Evolutionary conservation across 2,113 vertebrate genomes (phyloP), one percentile per base, ranked within the genome.

Genomic region (Amazona vittata): DNA sequence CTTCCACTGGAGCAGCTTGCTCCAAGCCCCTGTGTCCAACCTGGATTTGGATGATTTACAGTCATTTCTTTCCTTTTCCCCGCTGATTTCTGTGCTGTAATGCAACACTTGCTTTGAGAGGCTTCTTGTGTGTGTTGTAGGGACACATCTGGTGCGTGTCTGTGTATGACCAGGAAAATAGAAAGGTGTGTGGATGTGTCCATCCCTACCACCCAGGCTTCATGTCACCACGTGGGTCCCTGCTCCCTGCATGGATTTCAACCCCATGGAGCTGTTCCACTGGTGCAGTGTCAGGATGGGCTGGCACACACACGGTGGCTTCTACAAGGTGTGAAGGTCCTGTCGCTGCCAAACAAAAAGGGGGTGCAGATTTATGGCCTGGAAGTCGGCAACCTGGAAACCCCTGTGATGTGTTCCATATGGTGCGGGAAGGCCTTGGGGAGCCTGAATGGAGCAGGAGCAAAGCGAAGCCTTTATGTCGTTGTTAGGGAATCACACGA

Each of bases 91-190:
- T 4, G 24, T 0, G 1, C 47, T 10, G 6, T 10, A 22, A 25
- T 5, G 44, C 59, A 8, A 13, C 1, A 0, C 24, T 46, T 52
- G 11, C 75, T 88, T 21, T 21, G 71, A 14, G 6, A 1, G 76
- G 43, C n/a, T 47, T 6, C 64, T 22, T 10, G 6, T 0, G 18
- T 25, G 0, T 1, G 6, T 44, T 8, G n/a, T 4, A 26, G 67
- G 64, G 70, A 41, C 11, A 29, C 29, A 2, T 16, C 31, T 1
- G 10, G 8, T 5, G 49, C 2, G 26, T 1, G 1, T 11, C 35
- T 21, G 19, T 1, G 5, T 22, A 10, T 10, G 4, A 15, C 9
- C 3, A 4, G 35, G 43, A n/a, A 16, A 8, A 9, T 0, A 16
- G 6, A 8, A 5, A 33, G n/a, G 7, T 18, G 55, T 2, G 24